Evolutionary conservation across 2,113 vertebrate species (phyloP).

Genomic region (Noturus placidus): DNA sequence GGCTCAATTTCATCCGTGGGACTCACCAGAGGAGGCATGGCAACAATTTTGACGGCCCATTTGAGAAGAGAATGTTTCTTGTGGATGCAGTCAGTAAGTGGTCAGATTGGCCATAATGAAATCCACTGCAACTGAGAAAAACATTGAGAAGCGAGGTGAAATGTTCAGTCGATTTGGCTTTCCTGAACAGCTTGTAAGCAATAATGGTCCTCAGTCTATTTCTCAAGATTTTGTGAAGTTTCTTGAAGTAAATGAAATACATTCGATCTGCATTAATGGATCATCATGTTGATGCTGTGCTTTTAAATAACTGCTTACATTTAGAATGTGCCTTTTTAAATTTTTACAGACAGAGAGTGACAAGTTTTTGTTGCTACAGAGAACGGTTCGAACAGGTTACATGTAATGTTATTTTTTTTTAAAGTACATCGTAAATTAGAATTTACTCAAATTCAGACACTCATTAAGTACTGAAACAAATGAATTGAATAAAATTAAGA

Average conservation of each 20-base stretch:
- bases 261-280: background rate
- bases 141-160: background rate
- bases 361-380: background rate
- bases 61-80: background rate
- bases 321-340: background rate
- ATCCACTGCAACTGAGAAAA: background rate
- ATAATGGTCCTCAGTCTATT: background rate
- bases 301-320: background rate
- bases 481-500: background rate
- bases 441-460: background rate
- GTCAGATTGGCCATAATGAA: background rate
- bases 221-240: background rate
- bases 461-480: background rate
- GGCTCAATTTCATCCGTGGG: background rate
- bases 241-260: background rate
- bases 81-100: background rate
- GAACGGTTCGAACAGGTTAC: background rate
- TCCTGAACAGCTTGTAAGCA: background rate
- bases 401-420: too few species aligned
- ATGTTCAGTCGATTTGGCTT: background rate
- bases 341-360: background rate
- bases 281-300: background rate
- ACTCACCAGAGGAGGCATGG: background rate
- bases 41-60: background rate
- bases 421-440: conserved; percentile 31